Base-by-base conservation (phyloP, 2,113 vertebrate genomes). In the Tyto alba region DNA sequence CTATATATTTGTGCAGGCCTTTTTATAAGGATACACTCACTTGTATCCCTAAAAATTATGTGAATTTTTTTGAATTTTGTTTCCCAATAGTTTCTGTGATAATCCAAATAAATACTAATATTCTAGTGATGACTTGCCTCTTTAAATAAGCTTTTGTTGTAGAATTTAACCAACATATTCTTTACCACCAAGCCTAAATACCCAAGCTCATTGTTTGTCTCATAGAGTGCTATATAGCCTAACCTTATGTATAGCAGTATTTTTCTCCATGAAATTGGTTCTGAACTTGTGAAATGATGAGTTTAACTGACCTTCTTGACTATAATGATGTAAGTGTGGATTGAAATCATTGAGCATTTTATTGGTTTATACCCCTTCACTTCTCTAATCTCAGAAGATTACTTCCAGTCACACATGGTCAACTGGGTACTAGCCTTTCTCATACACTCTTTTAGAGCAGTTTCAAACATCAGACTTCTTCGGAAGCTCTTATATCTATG, bases 341-440 rank as follows among this genome's bases (percentile, higher is more conserved):
- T 75, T 92, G 75, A 93, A 93, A 92, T 78, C 75, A 36, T 71
- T 92, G 64, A 86, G 52, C 41, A 56, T 26, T 80, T 93, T 94
- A 93, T 77, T 96, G 88, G 59, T 88, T 96, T 95, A 96, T n/a
- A 94, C n/a, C 27, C 55, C 27, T 93, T 90, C 36, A 75, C 47
- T 95, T 91, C 79, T 84, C n/a, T 89, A 94, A 95, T 94, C 87
- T 96, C 90, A 84, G 78, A 94, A 90, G 91, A 93, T 94, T 88
- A 63, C 64, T 88, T 90, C 78, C 68, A 81, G 83, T 90, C 85
- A 93, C 90, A 95, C 16, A 77, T 92, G 90, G 86, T 75, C 90
- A 96, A 79, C 83, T 81, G 88, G 52, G 38, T 96, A 76, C 72
- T 88, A 81, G 73, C 88, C 72, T 92, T 78, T 92, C 72, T 84